Evolutionary conservation across 1,140 invertebrate genomes (phyloP).

Genomic region (Pseudomyrmex gracilis): DNA sequence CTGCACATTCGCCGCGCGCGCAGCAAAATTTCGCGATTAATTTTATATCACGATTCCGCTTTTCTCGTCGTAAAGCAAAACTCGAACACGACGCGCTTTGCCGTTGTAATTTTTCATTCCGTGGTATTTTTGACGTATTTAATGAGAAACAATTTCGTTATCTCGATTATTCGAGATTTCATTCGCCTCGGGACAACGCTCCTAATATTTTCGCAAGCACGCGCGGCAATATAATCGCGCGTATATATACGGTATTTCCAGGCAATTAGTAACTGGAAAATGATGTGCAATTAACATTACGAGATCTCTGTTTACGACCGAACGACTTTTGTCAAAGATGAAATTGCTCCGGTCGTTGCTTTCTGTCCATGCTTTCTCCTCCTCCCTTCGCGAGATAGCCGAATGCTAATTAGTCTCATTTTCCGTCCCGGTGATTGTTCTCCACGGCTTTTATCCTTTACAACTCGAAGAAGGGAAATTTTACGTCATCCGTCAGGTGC

Average conservation of each 20-base stretch:
- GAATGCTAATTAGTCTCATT: constrained; percentile 51
- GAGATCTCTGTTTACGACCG: constrained; percentile 41
- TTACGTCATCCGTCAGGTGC: constrained; percentile 36
- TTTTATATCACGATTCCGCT: neutral
- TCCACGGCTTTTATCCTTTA: neutral
- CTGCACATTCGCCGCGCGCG: neutral
- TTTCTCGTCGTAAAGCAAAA: neutral
- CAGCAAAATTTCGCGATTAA: constrained; percentile 26
- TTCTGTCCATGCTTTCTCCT: neutral
- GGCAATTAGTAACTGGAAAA: constrained; percentile 29
- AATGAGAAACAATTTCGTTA: neutral
- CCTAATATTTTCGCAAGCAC: constrained; percentile 2
- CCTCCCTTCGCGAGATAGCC: constrained; percentile 1
- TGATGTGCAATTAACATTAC: constrained; percentile 40
- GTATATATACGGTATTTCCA: constrained; percentile 11
- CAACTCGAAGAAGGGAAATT: constrained; percentile 33
- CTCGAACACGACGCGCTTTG: neutral
- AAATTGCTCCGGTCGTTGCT: constrained; percentile 20
- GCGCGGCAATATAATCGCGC: no score
- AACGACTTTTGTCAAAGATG: constrained; percentile 38
- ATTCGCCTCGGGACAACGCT: neutral
- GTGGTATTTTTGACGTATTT: no score
- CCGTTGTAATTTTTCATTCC: neutral
- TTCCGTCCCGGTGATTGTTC: constrained; percentile 17
- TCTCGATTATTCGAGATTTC: neutral